Conservation (phyloP, 2,888 invertebrate genomes). For the Mythimna impura region DNA sequence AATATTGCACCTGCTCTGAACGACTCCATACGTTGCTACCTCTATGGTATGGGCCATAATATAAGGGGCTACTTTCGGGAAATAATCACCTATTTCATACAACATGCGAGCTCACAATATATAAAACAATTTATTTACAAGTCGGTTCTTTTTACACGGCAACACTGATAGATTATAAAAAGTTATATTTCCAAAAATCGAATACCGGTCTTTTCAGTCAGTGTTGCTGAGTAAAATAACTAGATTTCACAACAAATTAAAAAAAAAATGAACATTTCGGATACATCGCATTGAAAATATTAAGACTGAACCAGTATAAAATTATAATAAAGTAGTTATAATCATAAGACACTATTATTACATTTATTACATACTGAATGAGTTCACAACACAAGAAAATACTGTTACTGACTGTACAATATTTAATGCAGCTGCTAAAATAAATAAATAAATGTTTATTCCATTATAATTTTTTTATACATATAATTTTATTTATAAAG, state of each 20-base stretch:
- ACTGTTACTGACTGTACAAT: constrained; percentile 71
- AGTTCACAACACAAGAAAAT: constrained; percentile 74
- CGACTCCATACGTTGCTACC: constrained; percentile 37
- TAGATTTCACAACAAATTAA: constrained; percentile 42
- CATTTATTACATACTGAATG: constrained; percentile 51
- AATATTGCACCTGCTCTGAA: constrained; percentile 71
- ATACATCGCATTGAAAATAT: constrained; percentile 16
- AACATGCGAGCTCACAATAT: constrained; percentile 44
- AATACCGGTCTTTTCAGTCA: constrained; percentile 19
- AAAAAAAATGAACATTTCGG: constrained; percentile 15
- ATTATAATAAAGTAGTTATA: constrained; percentile 28
- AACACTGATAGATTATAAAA: constrained; percentile 32
- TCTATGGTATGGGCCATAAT: constrained; percentile 28
- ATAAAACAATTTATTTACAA: constrained; percentile 49
- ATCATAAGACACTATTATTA: constrained; percentile 38
- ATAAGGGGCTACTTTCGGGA: constrained; percentile 11
- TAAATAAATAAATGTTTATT: constrained; percentile 62
- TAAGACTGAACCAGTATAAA: constrained; percentile 19
- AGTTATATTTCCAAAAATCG: neutral
- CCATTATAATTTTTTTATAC: constrained; percentile 40
- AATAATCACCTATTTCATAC: constrained; percentile 30
- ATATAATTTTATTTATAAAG: constrained; percentile 20
- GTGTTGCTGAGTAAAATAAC: constrained; percentile 45
- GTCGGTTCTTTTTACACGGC: constrained; percentile 42
- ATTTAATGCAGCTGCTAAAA: constrained; percentile 54